Conservation (phyloP, 1,140 invertebrate species). For the Papilio polyxenes region DNA sequence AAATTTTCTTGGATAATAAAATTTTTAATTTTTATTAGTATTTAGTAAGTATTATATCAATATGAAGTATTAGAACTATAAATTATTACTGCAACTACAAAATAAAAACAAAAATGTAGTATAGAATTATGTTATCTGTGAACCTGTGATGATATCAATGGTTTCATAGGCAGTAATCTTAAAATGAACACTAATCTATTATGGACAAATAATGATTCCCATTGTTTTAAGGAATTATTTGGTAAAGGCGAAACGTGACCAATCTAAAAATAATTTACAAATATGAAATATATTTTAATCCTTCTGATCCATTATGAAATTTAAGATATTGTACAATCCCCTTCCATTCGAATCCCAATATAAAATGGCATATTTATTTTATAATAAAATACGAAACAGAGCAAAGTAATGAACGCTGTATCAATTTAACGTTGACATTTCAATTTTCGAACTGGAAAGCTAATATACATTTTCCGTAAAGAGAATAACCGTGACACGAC, state of each 20-base stretch:
- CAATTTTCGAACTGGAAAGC: constrained; percentile 13
- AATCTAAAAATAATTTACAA: background rate
- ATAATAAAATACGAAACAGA: constrained; percentile 12
- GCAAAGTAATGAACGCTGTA: constrained; percentile 18
- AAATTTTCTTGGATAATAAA: background rate
- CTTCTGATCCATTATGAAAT: background rate
- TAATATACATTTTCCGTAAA: constrained; percentile 34
- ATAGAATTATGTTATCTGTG: too few relatives aligned
- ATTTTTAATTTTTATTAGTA: too few relatives aligned
- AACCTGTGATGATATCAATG: too few relatives aligned
- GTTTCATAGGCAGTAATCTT: too few relatives aligned
- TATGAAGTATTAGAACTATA: background rate
- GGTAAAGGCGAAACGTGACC: background rate
- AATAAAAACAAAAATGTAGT: too few relatives aligned
- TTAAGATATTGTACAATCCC: background rate
- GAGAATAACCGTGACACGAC: constrained; percentile 25
- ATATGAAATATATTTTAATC: background rate
- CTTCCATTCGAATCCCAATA: background rate
- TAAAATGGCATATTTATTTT: background rate
- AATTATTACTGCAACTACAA: too few relatives aligned
- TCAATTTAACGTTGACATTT: constrained; percentile 23
- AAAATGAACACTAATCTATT: too few relatives aligned
- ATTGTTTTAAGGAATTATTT: background rate
- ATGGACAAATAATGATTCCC: too few relatives aligned
- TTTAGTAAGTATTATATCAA: background rate